Evolutionary conservation across 1,140 invertebrate species (phyloP).

Genomic region (Hylyphantes graminicola): DNA sequence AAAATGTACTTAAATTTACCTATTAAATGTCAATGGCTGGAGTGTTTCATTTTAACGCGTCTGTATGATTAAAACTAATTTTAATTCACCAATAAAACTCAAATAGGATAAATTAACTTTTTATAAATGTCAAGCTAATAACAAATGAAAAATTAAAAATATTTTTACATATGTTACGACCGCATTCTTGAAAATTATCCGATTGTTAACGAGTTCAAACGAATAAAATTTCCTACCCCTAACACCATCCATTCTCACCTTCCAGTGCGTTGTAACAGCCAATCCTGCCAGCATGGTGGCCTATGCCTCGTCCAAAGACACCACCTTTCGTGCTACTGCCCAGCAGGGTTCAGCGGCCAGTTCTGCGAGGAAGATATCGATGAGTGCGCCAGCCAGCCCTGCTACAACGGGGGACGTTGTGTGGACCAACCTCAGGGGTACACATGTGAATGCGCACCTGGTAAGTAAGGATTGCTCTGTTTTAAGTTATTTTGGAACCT

Average conservation of each 20-base stretch:
- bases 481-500: no score
- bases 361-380: slow-evolving; percentile 94
- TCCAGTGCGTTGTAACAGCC: slow-evolving; percentile 56
- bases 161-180: no score
- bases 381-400: slow-evolving; percentile 91
- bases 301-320: slow-evolving; percentile 79
- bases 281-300: slow-evolving; percentile 92
- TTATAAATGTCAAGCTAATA: no score
- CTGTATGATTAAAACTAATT: no score
- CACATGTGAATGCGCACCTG: slow-evolving; percentile 82
- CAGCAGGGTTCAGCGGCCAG: slow-evolving; percentile 92
- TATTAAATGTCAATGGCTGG: no score
- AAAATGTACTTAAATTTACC: no score
- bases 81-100: no score
- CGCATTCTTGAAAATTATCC: no score
- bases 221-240: not conserved
- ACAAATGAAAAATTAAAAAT: no score
- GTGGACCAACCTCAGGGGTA: slow-evolving; percentile 92
- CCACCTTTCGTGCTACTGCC: slow-evolving; percentile 76
- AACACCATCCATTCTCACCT: not conserved
- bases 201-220: no score
- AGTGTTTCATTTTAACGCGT: no score
- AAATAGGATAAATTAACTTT: no score
- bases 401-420: slow-evolving; percentile 91
- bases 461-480: slow-evolving; percentile 3